phyloP scores from a whole-genome alignment of 92 coral and sea anemone genomes.

The Actinernus sp. region DNA sequence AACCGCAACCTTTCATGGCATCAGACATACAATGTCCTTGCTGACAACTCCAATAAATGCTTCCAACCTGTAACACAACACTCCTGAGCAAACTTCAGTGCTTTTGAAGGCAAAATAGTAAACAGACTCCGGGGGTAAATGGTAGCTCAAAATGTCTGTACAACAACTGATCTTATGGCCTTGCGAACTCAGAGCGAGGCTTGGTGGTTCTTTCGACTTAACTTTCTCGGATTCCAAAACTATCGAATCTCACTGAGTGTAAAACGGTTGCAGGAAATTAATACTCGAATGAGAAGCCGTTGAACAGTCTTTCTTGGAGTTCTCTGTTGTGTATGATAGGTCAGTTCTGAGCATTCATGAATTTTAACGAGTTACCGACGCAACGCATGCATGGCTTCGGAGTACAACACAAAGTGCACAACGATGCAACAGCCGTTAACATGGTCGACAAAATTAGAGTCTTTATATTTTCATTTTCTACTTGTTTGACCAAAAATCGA shows the following conservation, averaged over 20 bases:
- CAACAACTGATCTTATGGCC: slow-evolving; percentile 17
- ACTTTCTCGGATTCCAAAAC: slow-evolving; percentile 3
- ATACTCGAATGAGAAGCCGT: too few species aligned
- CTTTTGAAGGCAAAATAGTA: slow-evolving; percentile 30
- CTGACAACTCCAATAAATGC: slow-evolving; percentile 26
- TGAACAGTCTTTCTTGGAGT: too few species aligned
- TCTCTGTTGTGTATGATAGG: neutral
- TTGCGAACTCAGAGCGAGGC: slow-evolving; percentile 49
- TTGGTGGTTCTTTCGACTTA: neutral
- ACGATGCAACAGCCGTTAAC: too few species aligned
- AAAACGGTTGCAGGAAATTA: too few species aligned
- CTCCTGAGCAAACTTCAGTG: slow-evolving; percentile 8
- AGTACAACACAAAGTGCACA: too few species aligned
- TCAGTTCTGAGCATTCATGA: slow-evolving; percentile 17
- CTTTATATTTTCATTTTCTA: too few species aligned
- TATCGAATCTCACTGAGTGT: slow-evolving; percentile 1
- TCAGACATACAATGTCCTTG: slow-evolving; percentile 17
- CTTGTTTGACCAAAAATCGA: too few species aligned
- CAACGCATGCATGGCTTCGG: slow-evolving; percentile 9
- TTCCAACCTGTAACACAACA: slow-evolving; percentile 29
- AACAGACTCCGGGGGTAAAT: slow-evolving; percentile 34
- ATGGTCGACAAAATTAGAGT: too few species aligned
- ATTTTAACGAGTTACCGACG: slow-evolving; percentile 56
- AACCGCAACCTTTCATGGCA: slow-evolving; percentile 39
- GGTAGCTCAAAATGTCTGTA: slow-evolving; percentile 24